Conservation (phyloP, 2,113 vertebrate genomes). For the Polypterus bichir region DNA sequence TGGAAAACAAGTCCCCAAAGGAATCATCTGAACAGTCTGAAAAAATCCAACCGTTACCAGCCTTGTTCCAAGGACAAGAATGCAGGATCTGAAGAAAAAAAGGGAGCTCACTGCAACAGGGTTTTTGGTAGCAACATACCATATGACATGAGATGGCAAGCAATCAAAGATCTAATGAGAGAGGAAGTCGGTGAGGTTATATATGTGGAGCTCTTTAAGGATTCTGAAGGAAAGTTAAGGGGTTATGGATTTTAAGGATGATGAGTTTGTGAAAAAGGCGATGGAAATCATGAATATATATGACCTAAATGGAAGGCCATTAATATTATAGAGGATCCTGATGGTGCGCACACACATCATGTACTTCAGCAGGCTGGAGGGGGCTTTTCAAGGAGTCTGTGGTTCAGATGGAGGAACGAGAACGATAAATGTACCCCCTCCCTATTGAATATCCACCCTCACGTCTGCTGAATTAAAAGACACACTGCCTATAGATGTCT, state of each 20-base stretch:
- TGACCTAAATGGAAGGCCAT: conserved; percentile 62
- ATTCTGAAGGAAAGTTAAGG: conserved; percentile 83
- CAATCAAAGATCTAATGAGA: conserved; percentile 73
- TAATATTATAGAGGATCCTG: conserved; percentile 50
- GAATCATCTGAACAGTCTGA: conserved; percentile 52
- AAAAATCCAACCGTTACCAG: conserved; percentile 58
- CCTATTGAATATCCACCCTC: conserved; percentile 9
- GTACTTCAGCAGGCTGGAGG: conserved; percentile 55
- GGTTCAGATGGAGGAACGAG: conserved; percentile 51
- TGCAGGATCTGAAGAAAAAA: conserved; percentile 51
- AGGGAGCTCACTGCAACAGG: conserved; percentile 53
- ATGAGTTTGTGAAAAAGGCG: conserved; percentile 69
- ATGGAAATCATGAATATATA: conserved; percentile 70
- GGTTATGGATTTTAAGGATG: conserved; percentile 74
- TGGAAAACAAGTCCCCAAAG: conserved; percentile 35
- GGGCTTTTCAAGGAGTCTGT: conserved; percentile 49
- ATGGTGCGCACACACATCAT: conserved; percentile 63
- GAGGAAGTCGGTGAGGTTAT: conserved; percentile 81
- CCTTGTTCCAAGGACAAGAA: conserved; percentile 65
- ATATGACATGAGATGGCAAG: conserved; percentile 72
- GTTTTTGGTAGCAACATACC: conserved; percentile 75
- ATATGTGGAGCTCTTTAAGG: conserved; percentile 84
- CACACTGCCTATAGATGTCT: too few species aligned
- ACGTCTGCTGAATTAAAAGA: too few species aligned
- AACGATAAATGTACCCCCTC: conserved; percentile 62